Conservation (phyloP, 2,888 invertebrate genomes). For the Lithophane leautieri region DNA sequence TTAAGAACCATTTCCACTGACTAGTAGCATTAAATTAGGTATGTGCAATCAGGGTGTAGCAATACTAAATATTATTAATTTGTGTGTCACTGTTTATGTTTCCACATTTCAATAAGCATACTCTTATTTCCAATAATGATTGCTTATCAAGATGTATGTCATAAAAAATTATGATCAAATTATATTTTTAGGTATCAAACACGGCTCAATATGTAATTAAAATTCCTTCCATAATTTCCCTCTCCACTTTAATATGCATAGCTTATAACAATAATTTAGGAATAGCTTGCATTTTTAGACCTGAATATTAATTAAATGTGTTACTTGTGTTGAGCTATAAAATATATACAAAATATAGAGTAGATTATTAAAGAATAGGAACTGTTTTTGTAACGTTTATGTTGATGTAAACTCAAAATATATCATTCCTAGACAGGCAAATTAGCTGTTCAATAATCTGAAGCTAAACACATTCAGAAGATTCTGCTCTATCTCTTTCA, state of each 20-base stretch:
- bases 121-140: slow-evolving; percentile 5
- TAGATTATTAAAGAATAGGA: neutral
- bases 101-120: slow-evolving; percentile 9
- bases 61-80: slow-evolving; percentile 4
- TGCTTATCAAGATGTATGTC: slow-evolving; percentile 12
- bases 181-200: slow-evolving; percentile 27
- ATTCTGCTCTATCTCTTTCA: slow-evolving; percentile 8
- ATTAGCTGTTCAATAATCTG: slow-evolving; percentile 11
- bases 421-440: neutral
- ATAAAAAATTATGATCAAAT: slow-evolving; percentile 32
- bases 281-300: neutral
- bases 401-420: neutral
- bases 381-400: neutral
- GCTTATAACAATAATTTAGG: neutral
- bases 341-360: neutral
- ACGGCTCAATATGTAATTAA: slow-evolving; percentile 23
- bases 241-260: neutral
- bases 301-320: neutral
- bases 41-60: neutral
- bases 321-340: neutral
- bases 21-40: neutral
- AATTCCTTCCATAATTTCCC: slow-evolving; percentile 16
- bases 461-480: neutral
- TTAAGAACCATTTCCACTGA: neutral
- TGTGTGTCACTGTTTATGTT: neutral